Percentiles rank a stretch among this genome's conserved stretches.
Conservation (phyloP, 92 coral and sea anemone genomes). For the Epizoanthus fatuus region DNA sequence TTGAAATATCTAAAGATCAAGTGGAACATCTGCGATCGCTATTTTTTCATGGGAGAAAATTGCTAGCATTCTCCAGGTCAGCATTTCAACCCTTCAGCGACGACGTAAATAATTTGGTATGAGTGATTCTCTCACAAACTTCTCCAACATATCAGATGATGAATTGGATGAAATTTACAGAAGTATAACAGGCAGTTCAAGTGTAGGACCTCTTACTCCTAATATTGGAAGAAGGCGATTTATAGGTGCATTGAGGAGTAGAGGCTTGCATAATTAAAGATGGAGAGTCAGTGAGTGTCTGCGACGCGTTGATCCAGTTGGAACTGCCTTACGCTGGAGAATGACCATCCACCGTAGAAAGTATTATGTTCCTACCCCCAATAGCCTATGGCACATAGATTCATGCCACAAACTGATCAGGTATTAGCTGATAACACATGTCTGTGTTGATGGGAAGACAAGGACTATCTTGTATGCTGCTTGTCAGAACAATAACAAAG, state of each 20-base stretch:
- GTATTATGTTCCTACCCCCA: constrained; percentile 71
- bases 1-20: constrained; percentile 63
- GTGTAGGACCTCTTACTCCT: constrained; percentile 51
- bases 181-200: constrained; percentile 44
- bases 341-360: constrained; percentile 64
- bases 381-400: constrained; percentile 68
- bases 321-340: constrained; percentile 78
- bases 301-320: constrained; percentile 69
- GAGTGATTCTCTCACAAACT: constrained; percentile 16
- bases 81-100: constrained; percentile 53
- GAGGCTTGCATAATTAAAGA: constrained; percentile 68
- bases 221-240: constrained; percentile 61
- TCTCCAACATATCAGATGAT: constrained; percentile 53
- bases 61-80: constrained; percentile 45
- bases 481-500: constrained; percentile 64
- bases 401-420: constrained; percentile 65
- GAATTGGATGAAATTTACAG: constrained; percentile 57
- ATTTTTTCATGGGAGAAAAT: constrained; percentile 61
- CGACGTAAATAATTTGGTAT: constrained; percentile 40
- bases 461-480: constrained; percentile 56
- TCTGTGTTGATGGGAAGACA: constrained; percentile 67
- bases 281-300: constrained; percentile 73
- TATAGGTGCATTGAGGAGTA: constrained; percentile 64
- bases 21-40: constrained; percentile 69
- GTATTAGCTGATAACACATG: constrained; percentile 69